Evolutionary conservation across 1,140 invertebrate species (phyloP), one percentile per base, ranked within the genome.

Genomic region (Drosophila murphyi): DNA sequence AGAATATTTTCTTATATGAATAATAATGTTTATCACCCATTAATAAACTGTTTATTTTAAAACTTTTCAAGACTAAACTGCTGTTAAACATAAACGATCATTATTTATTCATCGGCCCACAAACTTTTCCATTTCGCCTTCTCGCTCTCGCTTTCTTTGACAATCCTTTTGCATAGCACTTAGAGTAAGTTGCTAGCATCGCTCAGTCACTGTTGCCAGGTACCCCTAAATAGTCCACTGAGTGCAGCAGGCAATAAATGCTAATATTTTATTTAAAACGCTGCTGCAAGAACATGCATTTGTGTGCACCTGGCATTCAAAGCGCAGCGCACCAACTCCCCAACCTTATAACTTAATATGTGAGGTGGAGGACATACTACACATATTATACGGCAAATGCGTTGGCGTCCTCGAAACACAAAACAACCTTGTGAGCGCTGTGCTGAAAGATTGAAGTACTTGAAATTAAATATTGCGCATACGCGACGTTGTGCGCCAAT

Each of bases 191-290:
- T 81, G 63, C 2, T 34, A 2, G 41, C 3, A 41, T 45, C 39
- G 32, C 28, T 12, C 6, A 29, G 6, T 35, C 47, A n/a, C 41
- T 7, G 34, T 50, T 43, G 31, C 28, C n/a, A 29, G 34, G 20
- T 43, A 64, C 39, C 39, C 39, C 68, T 76, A 78, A 86, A 86
- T 75, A 74, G 61, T 61, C 52, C 78, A 45, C 69, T 79, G 79
- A 87, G 83, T 87, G 79, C 76, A 76, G 61, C 68, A 68, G 61
- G 72, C 82, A 87, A 87, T 87, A 87, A 82, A 87, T 71, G 82
- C 76, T 87, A 57, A 87, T 87, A 87, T 87, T 87, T 87, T 82
- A 87, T 87, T 87, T 79, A 87, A 87, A 78, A 72, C 71, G 68
- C 71, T 68, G 69, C 43, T 81, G 67, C 81, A 78, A 78, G 78